Evolutionary conservation across 2,113 vertebrate genomes (phyloP).

Genomic region (Paraplagusia blochii): DNA sequence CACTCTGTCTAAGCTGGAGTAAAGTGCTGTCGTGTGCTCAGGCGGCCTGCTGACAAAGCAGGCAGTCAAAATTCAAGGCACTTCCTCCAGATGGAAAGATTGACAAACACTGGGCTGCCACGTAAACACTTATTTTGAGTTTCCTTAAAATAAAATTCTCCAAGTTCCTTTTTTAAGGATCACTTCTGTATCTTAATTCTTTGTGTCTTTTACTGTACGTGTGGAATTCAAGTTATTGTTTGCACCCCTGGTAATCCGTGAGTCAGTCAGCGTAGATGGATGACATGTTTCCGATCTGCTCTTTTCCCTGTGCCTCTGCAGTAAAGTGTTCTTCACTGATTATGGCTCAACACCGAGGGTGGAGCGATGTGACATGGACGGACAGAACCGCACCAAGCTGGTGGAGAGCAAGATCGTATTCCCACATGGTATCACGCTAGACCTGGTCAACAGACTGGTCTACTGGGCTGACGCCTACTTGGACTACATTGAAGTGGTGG

Average conservation of each 20-base stretch:
- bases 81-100: constrained; percentile 37
- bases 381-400: constrained; percentile 95
- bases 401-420: constrained; percentile 97
- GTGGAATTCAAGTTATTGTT: background rate
- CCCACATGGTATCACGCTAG: constrained; percentile 92
- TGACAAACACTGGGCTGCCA: constrained; percentile 10
- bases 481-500: constrained; percentile 97
- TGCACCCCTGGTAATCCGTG: no score
- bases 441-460: constrained; percentile 92
- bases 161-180: constrained; percentile 46
- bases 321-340: constrained; percentile 97
- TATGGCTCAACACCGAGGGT: constrained; percentile 96
- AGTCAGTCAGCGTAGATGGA: no score
- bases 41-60: constrained; percentile 52
- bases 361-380: constrained; percentile 96
- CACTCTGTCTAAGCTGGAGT: constrained; percentile 26
- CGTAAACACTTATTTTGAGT: constrained; percentile 24
- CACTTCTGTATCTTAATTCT: constrained; percentile 42
- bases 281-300: background rate
- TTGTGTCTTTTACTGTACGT: background rate
- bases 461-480: constrained; percentile 98
- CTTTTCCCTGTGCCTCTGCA: constrained; percentile 43
- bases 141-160: constrained; percentile 18
- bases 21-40: constrained; percentile 43
- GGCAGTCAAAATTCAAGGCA: constrained; percentile 19